Conservation (phyloP, 2,797 vertebrate species). For the Megalops cyprinoides region DNA sequence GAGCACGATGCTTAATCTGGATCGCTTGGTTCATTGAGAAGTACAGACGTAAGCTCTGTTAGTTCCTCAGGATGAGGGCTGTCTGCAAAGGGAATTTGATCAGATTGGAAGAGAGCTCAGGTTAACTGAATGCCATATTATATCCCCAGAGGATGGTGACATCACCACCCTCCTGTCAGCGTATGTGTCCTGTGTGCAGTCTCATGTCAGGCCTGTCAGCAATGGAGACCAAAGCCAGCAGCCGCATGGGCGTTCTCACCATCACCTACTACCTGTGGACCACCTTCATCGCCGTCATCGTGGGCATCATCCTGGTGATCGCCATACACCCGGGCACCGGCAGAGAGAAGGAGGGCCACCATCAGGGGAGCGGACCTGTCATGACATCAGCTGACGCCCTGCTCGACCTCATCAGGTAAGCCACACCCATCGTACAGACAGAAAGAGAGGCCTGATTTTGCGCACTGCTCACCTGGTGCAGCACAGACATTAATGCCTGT, state of each 20-base stretch:
- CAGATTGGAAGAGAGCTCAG: too few relatives aligned
- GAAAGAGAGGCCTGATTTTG: too few relatives aligned
- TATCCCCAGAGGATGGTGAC: too few relatives aligned
- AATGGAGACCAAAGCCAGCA: constrained; percentile 86
- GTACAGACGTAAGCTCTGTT: too few relatives aligned
- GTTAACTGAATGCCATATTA: too few relatives aligned
- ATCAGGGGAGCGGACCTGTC: constrained; percentile 73
- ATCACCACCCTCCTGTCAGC: too few relatives aligned
- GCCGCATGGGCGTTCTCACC: constrained; percentile 85
- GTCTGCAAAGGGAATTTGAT: too few relatives aligned
- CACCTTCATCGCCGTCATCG: constrained; percentile 85
- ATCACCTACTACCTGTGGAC: constrained; percentile 92
- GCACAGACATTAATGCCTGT: too few relatives aligned
- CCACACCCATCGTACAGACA: background rate
- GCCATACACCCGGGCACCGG: constrained; percentile 83
- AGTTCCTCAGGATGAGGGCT: too few relatives aligned
- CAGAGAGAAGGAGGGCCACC: constrained; percentile 78
- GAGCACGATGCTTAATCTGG: too few relatives aligned
- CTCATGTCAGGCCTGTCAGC: constrained; percentile 88
- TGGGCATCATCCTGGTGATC: constrained; percentile 82
- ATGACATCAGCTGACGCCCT: constrained; percentile 86
- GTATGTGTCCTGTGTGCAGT: constrained; percentile 63
- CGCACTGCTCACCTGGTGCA: too few relatives aligned
- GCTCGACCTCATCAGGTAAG: constrained; percentile 86
- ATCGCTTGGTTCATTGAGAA: too few relatives aligned